A percentile compares a stretch with the other conserved stretches of the same genome.
These are phyloP conservation scores for Zaprionus gabonicus DNA, from an alignment of 1,140 invertebrate genomes.

Conservation along the genomic window DNA sequence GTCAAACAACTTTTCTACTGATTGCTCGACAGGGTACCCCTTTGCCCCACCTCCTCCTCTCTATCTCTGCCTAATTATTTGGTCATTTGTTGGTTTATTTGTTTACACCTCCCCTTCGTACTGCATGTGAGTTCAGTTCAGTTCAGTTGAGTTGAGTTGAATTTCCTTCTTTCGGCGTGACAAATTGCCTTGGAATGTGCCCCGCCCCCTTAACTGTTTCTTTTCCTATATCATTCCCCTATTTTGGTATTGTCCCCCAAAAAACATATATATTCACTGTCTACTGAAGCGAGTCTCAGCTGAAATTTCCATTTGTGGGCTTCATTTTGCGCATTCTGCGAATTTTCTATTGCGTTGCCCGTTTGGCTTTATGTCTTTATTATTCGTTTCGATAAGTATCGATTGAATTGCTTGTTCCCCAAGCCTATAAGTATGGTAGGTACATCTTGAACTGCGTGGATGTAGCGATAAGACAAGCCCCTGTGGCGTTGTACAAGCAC, in stretches of 20 bases:
- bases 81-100: slow-evolving; percentile 58
- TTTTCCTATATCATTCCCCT: slow-evolving; percentile 1
- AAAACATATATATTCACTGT: slow-evolving; percentile 60
- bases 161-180: slow-evolving; percentile 43
- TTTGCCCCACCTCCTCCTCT: neutral
- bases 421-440: slow-evolving; percentile 14
- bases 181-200: slow-evolving; percentile 74
- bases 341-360: slow-evolving; percentile 42
- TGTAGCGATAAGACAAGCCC: slow-evolving; percentile 56
- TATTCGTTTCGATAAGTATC: slow-evolving; percentile 63
- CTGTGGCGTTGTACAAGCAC: slow-evolving; percentile 10
- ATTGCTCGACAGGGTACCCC: slow-evolving; percentile 33
- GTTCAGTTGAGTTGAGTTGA: slow-evolving; percentile 22
- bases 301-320: slow-evolving; percentile 9
- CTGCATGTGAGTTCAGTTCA: slow-evolving; percentile 48
- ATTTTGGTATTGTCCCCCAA: slow-evolving; percentile 5
- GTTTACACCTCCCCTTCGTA: slow-evolving; percentile 41
- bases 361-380: slow-evolving; percentile 72
- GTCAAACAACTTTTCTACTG: slow-evolving; percentile 77
- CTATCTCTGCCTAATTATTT: slow-evolving; percentile 61
- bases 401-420: neutral
- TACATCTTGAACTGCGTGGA: neutral
- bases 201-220: slow-evolving; percentile 7
- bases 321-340: slow-evolving; percentile 60
- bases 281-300: slow-evolving; percentile 44